Conservation (phyloP, 2,888 invertebrate genomes). For the Auanema sp. region DNA sequence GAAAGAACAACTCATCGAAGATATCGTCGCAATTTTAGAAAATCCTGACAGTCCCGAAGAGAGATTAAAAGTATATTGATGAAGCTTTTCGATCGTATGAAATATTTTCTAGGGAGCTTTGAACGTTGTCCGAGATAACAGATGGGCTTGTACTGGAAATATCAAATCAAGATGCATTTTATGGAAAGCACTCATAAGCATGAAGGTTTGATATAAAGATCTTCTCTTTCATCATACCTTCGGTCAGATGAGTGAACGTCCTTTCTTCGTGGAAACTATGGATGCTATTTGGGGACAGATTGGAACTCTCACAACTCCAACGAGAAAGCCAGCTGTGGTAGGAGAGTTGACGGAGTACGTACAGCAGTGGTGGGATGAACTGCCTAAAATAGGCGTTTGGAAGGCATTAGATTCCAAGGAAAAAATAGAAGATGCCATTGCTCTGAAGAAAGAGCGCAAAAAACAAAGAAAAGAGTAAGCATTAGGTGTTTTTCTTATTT, state of each 20-base stretch:
- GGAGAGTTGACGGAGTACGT: conserved; percentile 9
- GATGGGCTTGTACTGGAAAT: conserved; percentile 10
- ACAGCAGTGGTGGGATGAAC: conserved; percentile 8
- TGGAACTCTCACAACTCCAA: conserved; percentile 8
- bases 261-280: conserved; percentile 9
- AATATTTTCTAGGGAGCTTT: conserved; percentile 6
- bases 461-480: conserved; percentile 8
- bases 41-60: conserved; percentile 13
- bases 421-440: conserved; percentile 12
- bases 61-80: conserved; percentile 9
- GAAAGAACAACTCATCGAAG: conserved; percentile 10
- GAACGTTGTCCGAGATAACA: conserved; percentile 7
- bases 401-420: conserved; percentile 7
- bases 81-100: background rate
- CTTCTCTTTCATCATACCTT: background rate
- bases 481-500: background rate
- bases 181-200: conserved; percentile 18
- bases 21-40: background rate
- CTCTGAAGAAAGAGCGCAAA: too few species aligned
- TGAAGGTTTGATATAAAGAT: too few species aligned
- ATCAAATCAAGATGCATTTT: conserved; percentile 3
- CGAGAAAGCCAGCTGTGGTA: conserved; percentile 4
- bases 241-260: conserved; percentile 15
- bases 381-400: conserved; percentile 15
- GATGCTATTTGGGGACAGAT: conserved; percentile 17